These are phyloP conservation scores for Rhogogaster chlorosoma DNA, from an alignment of 2,888 invertebrate species.

Conservation along the genomic window DNA sequence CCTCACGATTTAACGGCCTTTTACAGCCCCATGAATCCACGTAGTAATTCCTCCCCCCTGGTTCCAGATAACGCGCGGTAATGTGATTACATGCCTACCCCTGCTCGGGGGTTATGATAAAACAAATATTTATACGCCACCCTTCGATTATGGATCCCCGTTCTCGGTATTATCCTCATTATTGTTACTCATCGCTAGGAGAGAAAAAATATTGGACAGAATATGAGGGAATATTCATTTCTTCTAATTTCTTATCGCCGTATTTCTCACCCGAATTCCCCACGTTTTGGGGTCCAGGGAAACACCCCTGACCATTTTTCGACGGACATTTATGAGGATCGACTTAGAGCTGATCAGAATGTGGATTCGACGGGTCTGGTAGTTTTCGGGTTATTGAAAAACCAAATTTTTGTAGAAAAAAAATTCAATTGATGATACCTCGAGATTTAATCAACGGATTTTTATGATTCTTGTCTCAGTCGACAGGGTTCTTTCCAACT, in stretches of 20 bases:
- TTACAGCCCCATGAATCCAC: conserved; percentile 24
- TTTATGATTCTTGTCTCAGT: background rate
- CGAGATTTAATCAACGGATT: background rate
- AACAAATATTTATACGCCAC: conserved; percentile 27
- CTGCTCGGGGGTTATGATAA: background rate
- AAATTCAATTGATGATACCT: background rate
- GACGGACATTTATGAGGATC: background rate
- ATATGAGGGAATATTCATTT: background rate
- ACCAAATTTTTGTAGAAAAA: background rate
- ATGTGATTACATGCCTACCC: conserved; percentile 31
- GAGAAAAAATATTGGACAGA: background rate
- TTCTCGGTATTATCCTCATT: background rate
- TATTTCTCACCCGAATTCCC: background rate
- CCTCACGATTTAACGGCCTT: background rate
- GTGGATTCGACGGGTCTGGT: background rate
- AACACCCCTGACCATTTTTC: background rate
- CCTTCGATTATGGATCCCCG: background rate
- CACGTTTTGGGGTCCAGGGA: background rate
- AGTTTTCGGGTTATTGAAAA: background rate
- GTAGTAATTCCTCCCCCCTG: conserved; percentile 9
- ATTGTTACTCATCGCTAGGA: background rate
- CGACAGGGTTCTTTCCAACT: background rate
- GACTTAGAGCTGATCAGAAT: background rate
- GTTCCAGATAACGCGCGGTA: conserved; percentile 12
- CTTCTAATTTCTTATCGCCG: background rate